Evolutionary conservation across 2,888 invertebrate genomes (phyloP), one percentile per base, ranked within the genome.

Genomic region (Parnassius orleans): DNA sequence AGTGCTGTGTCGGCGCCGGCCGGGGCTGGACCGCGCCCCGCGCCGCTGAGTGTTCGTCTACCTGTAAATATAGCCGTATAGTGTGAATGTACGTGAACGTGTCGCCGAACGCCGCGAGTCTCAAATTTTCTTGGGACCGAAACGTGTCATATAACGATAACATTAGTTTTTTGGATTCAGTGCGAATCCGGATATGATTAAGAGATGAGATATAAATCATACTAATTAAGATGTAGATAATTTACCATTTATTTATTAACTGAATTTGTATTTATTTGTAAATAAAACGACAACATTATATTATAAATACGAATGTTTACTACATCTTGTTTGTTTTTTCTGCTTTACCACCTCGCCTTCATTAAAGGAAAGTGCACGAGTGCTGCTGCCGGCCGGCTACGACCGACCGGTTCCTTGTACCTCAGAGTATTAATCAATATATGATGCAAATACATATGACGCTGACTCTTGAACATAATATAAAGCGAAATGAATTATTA

Each of bases 181-280:
- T 76, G 80, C 76, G 81, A 84, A 85, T 87, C 90, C 90, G 83
- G 86, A 87, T 86, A 88, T 87, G 89, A 90, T 90, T 88, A 90
- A 89, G 86, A 89, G 86, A 90, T 89, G 91, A 90, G 90, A 90
- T 90, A 90, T 89, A 89, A 86, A 89, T 81, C 86, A 87, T 90
- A 90, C 84, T 87, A 90, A 88, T 89, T 91, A 91, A 91, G 90
- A 85, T 91, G 91, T 91, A 91, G 91, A 91, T 91, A 91, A 90
- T 89, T 90, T 91, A 91, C 91, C 91, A 91, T 90, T 90, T 91
- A 91, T 91, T 91, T 91, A 91, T 91, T 91, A 91, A 91, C 92
- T 90, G 90, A 91, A 91, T 91, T 91, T 91, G 91, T 91, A 91
- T 91, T 91, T 91, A 91, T 91, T 91, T 91, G 91, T 91, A 91